phyloP scores from a whole-genome alignment of 2,888 invertebrate genomes.

The Kryphioiulus occultus region DNA sequence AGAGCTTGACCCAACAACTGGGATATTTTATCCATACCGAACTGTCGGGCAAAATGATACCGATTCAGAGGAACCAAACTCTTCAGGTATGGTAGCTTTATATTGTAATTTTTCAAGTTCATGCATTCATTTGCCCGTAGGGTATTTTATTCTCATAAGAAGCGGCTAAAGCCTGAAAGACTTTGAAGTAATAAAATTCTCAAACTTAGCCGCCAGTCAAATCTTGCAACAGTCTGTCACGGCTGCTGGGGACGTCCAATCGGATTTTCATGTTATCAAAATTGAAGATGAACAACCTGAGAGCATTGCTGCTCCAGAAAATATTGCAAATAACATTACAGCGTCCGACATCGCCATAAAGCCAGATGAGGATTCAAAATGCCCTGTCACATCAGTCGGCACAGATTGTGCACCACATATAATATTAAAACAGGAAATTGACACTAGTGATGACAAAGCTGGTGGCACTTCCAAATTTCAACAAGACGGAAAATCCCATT shows the following conservation, averaged over 20 bases:
- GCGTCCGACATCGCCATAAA: not conserved
- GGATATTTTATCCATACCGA: constrained; percentile 52
- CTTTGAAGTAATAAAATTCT: not conserved
- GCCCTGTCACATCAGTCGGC: not conserved
- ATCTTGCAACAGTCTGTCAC: not conserved
- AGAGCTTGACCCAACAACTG: constrained; percentile 54
- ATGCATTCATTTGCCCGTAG: too few species aligned
- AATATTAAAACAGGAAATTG: not conserved
- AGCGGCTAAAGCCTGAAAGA: not conserved
- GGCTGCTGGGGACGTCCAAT: not conserved
- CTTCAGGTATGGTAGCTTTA: not conserved
- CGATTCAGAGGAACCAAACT: not conserved
- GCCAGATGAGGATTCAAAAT: not conserved
- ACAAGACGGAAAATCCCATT: not conserved
- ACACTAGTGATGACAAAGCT: not conserved
- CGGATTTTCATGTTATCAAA: not conserved
- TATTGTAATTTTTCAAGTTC: too few species aligned
- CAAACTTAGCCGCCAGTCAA: not conserved
- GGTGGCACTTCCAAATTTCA: not conserved
- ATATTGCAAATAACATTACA: not conserved
- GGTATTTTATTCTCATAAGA: too few species aligned
- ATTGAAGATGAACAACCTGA: not conserved
- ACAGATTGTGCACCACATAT: not conserved
- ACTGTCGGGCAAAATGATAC: not conserved
- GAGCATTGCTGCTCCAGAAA: not conserved